Conservation (phyloP, 2,888 invertebrate species). For the Sarcophaga subvicina region DNA sequence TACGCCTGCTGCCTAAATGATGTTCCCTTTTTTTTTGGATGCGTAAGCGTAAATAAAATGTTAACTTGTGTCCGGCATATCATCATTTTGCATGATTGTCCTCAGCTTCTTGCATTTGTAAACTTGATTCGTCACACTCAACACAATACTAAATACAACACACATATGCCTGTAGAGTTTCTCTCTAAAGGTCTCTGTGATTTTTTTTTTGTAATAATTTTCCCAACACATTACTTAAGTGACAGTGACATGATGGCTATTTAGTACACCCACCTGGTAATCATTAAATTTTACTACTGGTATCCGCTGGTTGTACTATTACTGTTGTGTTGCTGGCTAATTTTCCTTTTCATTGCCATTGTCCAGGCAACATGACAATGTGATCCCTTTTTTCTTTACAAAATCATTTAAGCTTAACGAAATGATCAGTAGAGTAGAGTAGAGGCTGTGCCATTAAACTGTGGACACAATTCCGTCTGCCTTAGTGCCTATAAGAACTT, state of each 20-base stretch:
- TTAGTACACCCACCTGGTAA: slow-evolving; percentile 68
- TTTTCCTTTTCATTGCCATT: slow-evolving; percentile 45
- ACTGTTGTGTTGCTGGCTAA: slow-evolving; percentile 5
- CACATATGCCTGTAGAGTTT: background rate
- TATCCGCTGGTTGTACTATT: background rate
- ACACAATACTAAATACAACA: background rate
- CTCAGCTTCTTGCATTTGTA: slow-evolving; percentile 19
- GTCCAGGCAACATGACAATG: slow-evolving; percentile 26
- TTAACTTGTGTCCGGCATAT: slow-evolving; percentile 55
- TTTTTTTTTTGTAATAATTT: slow-evolving; percentile 3
- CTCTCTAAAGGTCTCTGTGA: background rate
- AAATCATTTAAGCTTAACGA: slow-evolving; percentile 65
- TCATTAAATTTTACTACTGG: slow-evolving; percentile 19
- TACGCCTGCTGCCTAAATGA: slow-evolving; percentile 45
- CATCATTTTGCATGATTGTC: slow-evolving; percentile 23
- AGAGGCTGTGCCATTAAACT: slow-evolving; percentile 32
- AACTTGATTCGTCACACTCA: slow-evolving; percentile 65
- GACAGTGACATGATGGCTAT: slow-evolving; percentile 40
- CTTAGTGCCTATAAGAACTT: background rate
- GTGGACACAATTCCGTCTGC: slow-evolving; percentile 55
- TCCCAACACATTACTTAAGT: slow-evolving; percentile 13
- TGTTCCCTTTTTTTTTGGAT: slow-evolving; percentile 23
- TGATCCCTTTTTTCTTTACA: slow-evolving; percentile 39
- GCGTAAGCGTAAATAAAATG: slow-evolving; percentile 64
- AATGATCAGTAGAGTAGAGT: slow-evolving; percentile 36